Evolutionary conservation across 2,113 vertebrate species (phyloP).

Genomic region (Datnioides undecimradiatus): DNA sequence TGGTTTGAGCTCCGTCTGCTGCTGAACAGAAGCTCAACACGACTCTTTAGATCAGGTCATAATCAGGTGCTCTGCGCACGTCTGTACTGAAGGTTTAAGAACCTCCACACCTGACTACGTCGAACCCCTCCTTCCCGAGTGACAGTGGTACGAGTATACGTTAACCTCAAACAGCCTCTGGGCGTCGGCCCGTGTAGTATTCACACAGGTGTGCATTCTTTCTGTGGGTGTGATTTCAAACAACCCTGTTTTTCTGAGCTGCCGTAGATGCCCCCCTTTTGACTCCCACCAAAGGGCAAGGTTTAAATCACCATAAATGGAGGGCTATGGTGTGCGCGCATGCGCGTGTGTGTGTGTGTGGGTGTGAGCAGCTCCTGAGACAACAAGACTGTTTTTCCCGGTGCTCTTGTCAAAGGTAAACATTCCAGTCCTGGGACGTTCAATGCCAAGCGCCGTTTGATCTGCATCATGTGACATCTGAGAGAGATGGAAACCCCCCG

Average conservation of each 20-base stretch:
- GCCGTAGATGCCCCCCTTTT: slow-evolving; percentile 20
- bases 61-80: no score
- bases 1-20: no score
- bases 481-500: slow-evolving; percentile 41
- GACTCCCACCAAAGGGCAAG: slow-evolving; percentile 46
- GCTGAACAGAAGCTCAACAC: no score
- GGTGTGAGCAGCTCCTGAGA: slow-evolving; percentile 41
- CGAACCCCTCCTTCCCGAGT: not conserved
- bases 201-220: slow-evolving; percentile 71
- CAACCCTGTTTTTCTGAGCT: slow-evolving; percentile 64
- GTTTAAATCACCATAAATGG: slow-evolving; percentile 59
- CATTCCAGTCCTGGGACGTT: slow-evolving; percentile 76
- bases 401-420: slow-evolving; percentile 72
- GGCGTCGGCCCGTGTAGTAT: slow-evolving; percentile 15
- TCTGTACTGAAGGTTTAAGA: no score
- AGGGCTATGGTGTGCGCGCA: slow-evolving; percentile 13
- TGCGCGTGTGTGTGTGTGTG: not conserved
- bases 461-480: slow-evolving; percentile 74
- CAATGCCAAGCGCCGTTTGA: slow-evolving; percentile 73
- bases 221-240: slow-evolving; percentile 68
- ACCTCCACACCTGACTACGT: not conserved
- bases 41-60: no score
- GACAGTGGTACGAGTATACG: not conserved
- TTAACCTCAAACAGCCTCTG: slow-evolving; percentile 25
- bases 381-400: slow-evolving; percentile 63